Evolutionary conservation across 1,140 invertebrate genomes (phyloP), one percentile per base, ranked within the genome.

Genomic region (Pseudomyrmex pallidus): DNA sequence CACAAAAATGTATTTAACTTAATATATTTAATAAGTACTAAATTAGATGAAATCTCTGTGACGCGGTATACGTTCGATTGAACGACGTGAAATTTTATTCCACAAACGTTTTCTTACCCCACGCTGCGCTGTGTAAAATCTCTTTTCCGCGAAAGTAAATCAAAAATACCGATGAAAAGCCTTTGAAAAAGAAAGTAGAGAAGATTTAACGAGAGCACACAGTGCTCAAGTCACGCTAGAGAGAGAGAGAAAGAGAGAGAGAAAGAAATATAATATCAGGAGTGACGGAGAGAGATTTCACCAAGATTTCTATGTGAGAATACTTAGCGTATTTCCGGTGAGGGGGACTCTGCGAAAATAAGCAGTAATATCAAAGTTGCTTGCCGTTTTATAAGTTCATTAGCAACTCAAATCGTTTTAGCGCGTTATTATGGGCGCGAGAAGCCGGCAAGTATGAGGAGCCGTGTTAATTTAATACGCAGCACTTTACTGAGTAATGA

Each of bases 331-430:
- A 59, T 70, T 76, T 61, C 76, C 72, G 48, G n/a, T n/a, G 35
- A 35, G 5, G 5, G 35, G 44, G 54, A 9, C 57, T 13, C 35
- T 35, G 15, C 50, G 76, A 80, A 80, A 80, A 80, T 72, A 80
- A 80, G 66, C 76, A 72, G 54, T 48, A 80, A 80, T 70, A 80
- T 80, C 76, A 13, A 59, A 80, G 54, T 80, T 80, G 66, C 66
- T 13, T 70, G 59, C 66, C 44, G 54, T 80, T 80, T 80, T 80
- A 80, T 80, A 80, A 80, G 66, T 80, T 80, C 76, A 72, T 80
- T 80, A 80, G 54, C 76, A 80, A 80, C 76, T 80, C 44, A 61
- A 80, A 80, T 80, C 76, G 76, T 61, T 80, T 80, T 72, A 80
- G 66, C 44, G 66, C 76, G 76, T 80, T 80, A 72, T 80, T 72